Percentiles rank a stretch among this genome's conserved stretches.
Conservation (phyloP, 1,140 invertebrate genomes). For the Heliconius nattereri region DNA sequence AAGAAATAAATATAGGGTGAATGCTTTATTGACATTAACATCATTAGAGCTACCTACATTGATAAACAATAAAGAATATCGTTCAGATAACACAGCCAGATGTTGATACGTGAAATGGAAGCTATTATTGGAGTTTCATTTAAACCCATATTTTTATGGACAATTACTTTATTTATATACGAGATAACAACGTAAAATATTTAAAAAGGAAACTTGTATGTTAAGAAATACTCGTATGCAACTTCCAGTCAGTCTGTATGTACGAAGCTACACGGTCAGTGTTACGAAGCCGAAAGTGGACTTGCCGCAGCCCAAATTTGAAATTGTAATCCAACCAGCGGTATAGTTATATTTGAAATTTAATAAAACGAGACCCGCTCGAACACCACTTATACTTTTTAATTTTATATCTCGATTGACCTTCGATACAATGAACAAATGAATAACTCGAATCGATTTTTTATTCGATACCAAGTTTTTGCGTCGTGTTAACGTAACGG, state of each 20-base stretch:
- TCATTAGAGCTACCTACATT: not conserved
- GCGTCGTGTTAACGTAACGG: slow-evolving; percentile 43
- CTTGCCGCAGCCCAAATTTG: slow-evolving; percentile 61
- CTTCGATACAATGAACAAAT: slow-evolving; percentile 70
- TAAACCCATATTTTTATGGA: not conserved
- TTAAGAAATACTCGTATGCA: slow-evolving; percentile 11
- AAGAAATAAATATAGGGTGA: no score
- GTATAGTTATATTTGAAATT: slow-evolving; percentile 76
- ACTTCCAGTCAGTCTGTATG: not conserved
- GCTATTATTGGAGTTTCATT: not conserved
- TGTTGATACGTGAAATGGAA: not conserved
- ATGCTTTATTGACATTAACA: not conserved
- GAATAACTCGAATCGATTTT: slow-evolving; percentile 65
- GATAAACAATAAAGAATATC: not conserved
- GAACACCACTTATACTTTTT: slow-evolving; percentile 77
- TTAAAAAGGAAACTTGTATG: slow-evolving; percentile 2
- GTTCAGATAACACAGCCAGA: not conserved
- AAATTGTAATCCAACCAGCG: slow-evolving; percentile 74
- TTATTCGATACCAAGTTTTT: slow-evolving; percentile 50
- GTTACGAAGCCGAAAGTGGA: slow-evolving; percentile 53
- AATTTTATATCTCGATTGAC: slow-evolving; percentile 77
- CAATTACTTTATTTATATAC: not conserved
- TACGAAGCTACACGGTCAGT: slow-evolving; percentile 8
- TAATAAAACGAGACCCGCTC: slow-evolving; percentile 70
- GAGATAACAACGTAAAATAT: not conserved